These are phyloP conservation scores for Conus betulinus DNA, from an alignment of 1,140 invertebrate genomes.

Conservation along the genomic window DNA sequence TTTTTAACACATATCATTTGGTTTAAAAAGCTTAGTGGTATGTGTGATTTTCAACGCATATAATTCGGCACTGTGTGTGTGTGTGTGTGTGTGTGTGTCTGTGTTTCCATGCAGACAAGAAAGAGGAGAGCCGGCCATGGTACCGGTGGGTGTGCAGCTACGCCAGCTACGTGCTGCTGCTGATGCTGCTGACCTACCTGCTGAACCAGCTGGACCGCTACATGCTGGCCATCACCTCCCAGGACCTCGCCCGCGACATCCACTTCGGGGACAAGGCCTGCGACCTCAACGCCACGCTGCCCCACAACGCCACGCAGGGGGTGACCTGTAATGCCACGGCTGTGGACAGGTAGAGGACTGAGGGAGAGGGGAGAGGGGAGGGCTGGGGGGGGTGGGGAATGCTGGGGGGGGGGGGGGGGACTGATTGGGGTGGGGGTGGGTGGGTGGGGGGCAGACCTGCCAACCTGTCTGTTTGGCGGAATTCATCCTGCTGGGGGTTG, in stretches of 20 bases:
- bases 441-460: too few relatives aligned
- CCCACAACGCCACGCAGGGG: conserved; percentile 19
- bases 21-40: too few relatives aligned
- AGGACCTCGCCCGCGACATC: conserved; percentile 77
- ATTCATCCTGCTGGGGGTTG: too few relatives aligned
- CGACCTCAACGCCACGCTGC: conserved; percentile 80
- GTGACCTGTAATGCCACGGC: conserved; percentile 6
- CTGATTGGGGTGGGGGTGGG: too few relatives aligned
- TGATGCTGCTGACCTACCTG: conserved; percentile 74
- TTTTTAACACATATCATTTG: too few relatives aligned
- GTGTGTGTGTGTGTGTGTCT: background rate
- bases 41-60: too few relatives aligned
- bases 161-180: conserved; percentile 71
- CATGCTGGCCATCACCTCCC: conserved; percentile 74
- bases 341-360: background rate
- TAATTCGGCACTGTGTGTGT: background rate
- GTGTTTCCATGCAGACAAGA: background rate
- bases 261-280: conserved; percentile 93
- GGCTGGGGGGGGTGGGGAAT: background rate
- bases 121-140: conserved; percentile 5
- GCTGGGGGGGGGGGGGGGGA: too few relatives aligned
- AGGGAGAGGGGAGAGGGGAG: background rate
- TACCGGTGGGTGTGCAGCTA: conserved; percentile 55
- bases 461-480: too few relatives aligned
- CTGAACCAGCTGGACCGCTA: conserved; percentile 76